Conservation (phyloP, 2,797 vertebrate species). For the Bovichtus variegatus region DNA sequence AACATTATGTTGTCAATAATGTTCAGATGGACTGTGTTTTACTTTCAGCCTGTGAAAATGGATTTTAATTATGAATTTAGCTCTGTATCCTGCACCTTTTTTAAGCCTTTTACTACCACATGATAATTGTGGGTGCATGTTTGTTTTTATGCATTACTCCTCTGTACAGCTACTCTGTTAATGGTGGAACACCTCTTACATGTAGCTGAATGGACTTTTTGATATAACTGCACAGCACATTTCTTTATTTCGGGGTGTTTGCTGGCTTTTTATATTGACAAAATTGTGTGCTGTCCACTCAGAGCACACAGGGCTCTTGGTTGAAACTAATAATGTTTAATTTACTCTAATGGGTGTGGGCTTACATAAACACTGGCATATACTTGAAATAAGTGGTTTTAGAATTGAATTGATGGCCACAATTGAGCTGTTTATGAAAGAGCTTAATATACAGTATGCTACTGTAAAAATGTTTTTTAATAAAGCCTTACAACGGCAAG, state of each 20-base stretch:
- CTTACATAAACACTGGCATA: constrained; percentile 22
- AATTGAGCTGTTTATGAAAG: constrained; percentile 34
- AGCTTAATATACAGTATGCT: constrained; percentile 19
- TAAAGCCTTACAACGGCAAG: background rate
- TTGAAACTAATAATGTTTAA: constrained; percentile 47
- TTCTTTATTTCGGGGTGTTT: constrained; percentile 12
- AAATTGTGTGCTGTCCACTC: constrained; percentile 1
- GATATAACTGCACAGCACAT: background rate
- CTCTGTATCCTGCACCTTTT: background rate
- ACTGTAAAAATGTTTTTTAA: background rate
- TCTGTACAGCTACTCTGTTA: constrained; percentile 4
- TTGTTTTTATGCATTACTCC: constrained; percentile 37
- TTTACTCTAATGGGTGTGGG: constrained; percentile 34
- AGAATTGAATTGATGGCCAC: constrained; percentile 30
- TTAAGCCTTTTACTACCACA: constrained; percentile 24
- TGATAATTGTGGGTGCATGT: constrained; percentile 24
- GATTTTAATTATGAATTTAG: constrained; percentile 1
- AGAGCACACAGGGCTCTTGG: constrained; percentile 14
- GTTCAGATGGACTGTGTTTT: constrained; percentile 1
- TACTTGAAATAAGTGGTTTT: constrained; percentile 16
- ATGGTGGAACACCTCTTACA: constrained; percentile 15
- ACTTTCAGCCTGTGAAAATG: constrained; percentile 15
- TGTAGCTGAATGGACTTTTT: background rate
- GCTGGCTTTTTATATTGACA: constrained; percentile 5
- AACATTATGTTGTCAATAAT: constrained; percentile 24